Evolutionary conservation across 2,113 vertebrate genomes (phyloP).

Genomic region (Eulacestoma nigropectus): DNA sequence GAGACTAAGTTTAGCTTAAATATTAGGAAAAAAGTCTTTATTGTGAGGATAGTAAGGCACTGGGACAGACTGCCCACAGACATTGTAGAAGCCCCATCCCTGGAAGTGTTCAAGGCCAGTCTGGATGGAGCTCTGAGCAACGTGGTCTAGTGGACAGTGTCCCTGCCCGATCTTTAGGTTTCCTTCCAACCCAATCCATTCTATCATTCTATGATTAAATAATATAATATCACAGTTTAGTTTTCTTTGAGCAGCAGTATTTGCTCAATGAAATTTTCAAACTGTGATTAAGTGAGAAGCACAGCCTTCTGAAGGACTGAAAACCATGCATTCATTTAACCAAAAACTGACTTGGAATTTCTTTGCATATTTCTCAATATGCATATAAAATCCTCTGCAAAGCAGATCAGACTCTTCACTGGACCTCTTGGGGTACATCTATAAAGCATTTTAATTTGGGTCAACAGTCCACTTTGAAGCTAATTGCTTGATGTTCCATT

Average conservation of each 20-base stretch:
- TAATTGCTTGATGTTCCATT: neutral
- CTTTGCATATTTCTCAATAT: neutral
- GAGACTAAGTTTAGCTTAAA: neutral
- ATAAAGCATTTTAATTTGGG: neutral
- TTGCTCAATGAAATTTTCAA: neutral
- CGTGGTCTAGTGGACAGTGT: neutral
- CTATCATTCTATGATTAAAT: neutral
- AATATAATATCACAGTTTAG: neutral
- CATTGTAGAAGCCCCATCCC: neutral
- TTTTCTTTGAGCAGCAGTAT: neutral
- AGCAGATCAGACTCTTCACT: neutral
- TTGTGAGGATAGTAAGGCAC: neutral
- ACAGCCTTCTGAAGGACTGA: neutral
- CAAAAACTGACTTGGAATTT: neutral
- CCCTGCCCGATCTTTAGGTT: neutral
- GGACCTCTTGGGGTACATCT: neutral
- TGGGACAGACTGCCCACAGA: neutral
- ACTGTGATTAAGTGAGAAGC: neutral
- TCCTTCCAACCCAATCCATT: neutral
- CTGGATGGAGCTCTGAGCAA: neutral
- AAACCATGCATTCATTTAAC: neutral
- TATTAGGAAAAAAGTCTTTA: neutral
- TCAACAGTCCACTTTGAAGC: neutral
- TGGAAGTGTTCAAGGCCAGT: neutral
- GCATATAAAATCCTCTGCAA: neutral